phyloP scores from a whole-genome alignment of 2,888 invertebrate genomes.

The Imbricaverruca yamaguchii region DNA sequence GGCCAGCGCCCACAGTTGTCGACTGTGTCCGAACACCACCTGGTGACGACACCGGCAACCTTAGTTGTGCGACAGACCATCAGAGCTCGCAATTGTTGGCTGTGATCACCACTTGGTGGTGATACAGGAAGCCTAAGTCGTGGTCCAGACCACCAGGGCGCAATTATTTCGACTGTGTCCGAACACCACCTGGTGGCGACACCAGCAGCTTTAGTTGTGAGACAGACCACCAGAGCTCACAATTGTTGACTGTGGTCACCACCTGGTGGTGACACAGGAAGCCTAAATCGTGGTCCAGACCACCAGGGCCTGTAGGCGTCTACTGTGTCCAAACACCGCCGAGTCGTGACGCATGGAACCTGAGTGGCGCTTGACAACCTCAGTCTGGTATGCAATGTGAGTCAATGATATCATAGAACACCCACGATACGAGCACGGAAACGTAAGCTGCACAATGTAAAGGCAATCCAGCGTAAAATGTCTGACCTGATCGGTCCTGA shows the following conservation, averaged over 20 bases:
- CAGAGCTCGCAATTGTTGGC: background rate
- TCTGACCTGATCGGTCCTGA: too few relatives aligned
- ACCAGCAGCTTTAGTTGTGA: background rate
- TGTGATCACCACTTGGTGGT: background rate
- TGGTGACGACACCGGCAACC: constrained; percentile 38
- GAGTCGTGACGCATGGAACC: too few relatives aligned
- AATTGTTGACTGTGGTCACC: background rate
- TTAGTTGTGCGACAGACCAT: constrained; percentile 23
- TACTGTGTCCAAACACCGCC: background rate
- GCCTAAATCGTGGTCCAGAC: background rate
- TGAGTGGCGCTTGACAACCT: too few relatives aligned
- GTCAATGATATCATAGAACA: too few relatives aligned
- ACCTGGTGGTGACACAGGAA: background rate
- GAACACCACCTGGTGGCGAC: constrained; percentile 58
- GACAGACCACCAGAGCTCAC: constrained; percentile 23
- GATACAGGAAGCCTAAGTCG: background rate
- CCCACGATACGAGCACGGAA: too few relatives aligned
- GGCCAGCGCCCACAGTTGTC: constrained; percentile 77
- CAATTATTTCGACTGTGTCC: constrained; percentile 45
- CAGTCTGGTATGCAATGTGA: too few relatives aligned
- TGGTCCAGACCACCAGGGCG: background rate
- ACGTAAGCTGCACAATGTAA: too few relatives aligned
- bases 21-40: constrained; percentile 80
- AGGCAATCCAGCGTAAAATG: too few relatives aligned
- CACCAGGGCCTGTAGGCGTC: background rate